Base-by-base conservation (phyloP, 2,888 invertebrate genomes). In the Limnephilus marmoratus region DNA sequence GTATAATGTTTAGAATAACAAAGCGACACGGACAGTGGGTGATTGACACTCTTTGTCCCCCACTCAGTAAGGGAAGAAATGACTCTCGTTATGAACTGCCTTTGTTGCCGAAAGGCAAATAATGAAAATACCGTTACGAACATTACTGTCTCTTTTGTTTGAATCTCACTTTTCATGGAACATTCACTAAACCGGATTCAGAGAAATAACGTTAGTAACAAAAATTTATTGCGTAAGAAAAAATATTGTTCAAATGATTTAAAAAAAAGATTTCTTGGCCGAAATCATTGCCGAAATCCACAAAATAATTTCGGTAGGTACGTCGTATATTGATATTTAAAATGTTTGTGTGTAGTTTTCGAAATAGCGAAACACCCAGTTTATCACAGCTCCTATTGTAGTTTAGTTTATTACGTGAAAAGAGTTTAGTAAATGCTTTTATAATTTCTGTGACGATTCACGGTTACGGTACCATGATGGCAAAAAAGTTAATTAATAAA, bases 1-100 rank as follows among this genome's bases (percentile, higher is more conserved):
- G 92, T 24, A 85, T 90, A 85, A 92, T 92, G 82, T 92, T 91
- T 90, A 49, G 85, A 90, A 85, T 45, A 34, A 92, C 92, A 92
- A 92, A 81, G 90, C 41, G 37, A 85, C 85, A 90, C 49, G 85
- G 68, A 85, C 90, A 82, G 90, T 92, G 85, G 92, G 85, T 92
- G 92, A 92, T 92, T 92, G 92, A 92, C 92, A 90, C 92, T 90
- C 49, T 90, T 92, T 90, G 92, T 92, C 12, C n/a, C 2, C 41
- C 34, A 81, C 85, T 83, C 85, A 37, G 12, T 85, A 87, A 85
- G 85, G 68, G 86, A 87, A 82, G 85, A 85, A 91, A 91, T 68
- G n/a, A 11, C 89, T 82, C 82, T 89, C 89, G 89, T 91, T 91
- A 89, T 86, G 89, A 89, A 82, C 82, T 68, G n/a, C 82, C 81